These are phyloP conservation scores for Bombus superbus DNA, from an alignment of 1,140 invertebrate species.

Conservation along the genomic window DNA sequence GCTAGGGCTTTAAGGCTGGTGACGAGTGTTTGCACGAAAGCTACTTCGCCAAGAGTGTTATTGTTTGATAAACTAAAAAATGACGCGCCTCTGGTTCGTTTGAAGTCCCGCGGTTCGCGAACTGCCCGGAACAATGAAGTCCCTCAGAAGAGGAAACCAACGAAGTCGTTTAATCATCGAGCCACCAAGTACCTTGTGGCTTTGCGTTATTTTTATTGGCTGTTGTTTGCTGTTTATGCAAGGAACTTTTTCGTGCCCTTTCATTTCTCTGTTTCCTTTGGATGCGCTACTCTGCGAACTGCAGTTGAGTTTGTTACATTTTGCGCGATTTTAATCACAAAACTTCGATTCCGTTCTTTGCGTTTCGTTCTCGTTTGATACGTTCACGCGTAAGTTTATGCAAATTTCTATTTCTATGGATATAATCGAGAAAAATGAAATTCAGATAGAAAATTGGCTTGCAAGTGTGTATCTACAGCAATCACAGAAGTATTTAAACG, in stretches of 20 bases:
- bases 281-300: not conserved
- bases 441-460: too few species aligned
- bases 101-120: not conserved
- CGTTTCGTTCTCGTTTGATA: not conserved
- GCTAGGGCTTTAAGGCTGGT: not conserved
- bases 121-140: not conserved
- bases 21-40: constrained; percentile 46
- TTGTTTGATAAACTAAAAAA: constrained; percentile 49
- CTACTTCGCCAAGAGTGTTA: constrained; percentile 36
- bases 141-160: not conserved
- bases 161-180: constrained; percentile 25
- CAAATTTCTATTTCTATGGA: too few species aligned
- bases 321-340: not conserved
- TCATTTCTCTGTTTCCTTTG: not conserved
- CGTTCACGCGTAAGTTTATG: not conserved
- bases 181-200: not conserved
- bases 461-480: too few species aligned
- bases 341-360: not conserved
- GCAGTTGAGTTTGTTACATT: not conserved
- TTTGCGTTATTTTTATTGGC: constrained; percentile 13
- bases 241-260: not conserved
- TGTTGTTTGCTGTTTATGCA: not conserved
- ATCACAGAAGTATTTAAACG: too few species aligned
- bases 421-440: too few species aligned
- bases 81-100: constrained; percentile 17